A percentile compares a stretch with the other conserved stretches of the same genome.
phyloP scores from a whole-genome alignment of 1,140 invertebrate genomes.

The Leptinotarsa defecta region DNA sequence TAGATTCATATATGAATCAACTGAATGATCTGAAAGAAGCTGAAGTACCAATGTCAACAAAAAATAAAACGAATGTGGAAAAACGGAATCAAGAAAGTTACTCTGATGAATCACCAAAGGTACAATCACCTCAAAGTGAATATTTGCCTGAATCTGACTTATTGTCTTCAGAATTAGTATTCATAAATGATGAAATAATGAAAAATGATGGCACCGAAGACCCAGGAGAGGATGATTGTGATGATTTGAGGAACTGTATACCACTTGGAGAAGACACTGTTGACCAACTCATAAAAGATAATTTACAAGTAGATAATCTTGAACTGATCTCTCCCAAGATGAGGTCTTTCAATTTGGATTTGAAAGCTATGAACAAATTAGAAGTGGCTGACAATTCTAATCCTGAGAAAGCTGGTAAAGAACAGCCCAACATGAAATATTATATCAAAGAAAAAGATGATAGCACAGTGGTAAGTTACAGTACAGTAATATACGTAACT shows the following conservation, averaged over 20 bases:
- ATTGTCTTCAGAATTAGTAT: constrained; percentile 5
- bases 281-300: constrained; percentile 24
- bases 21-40: constrained; percentile 6
- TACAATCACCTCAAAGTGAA: constrained; percentile 11
- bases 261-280: constrained; percentile 25
- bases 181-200: constrained; percentile 23
- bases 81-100: background rate
- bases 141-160: constrained; percentile 2
- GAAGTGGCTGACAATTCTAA: background rate
- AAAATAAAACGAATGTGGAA: background rate
- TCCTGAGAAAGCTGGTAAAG: constrained; percentile 12
- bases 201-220: constrained; percentile 18
- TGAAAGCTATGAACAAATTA: background rate
- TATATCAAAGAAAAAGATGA: constrained; percentile 19
- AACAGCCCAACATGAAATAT: constrained; percentile 16
- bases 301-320: constrained; percentile 19
- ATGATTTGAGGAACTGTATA: constrained; percentile 23
- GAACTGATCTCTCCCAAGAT: constrained; percentile 23
- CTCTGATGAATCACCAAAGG: background rate
- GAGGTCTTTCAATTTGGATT: constrained; percentile 9
- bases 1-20: constrained; percentile 39
- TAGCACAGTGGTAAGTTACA: background rate
- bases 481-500: background rate
- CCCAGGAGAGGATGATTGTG: constrained; percentile 15
- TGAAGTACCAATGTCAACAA: constrained; percentile 10